phyloP scores from a whole-genome alignment of 2,888 invertebrate genomes.

The Microctonus hyperodae region DNA sequence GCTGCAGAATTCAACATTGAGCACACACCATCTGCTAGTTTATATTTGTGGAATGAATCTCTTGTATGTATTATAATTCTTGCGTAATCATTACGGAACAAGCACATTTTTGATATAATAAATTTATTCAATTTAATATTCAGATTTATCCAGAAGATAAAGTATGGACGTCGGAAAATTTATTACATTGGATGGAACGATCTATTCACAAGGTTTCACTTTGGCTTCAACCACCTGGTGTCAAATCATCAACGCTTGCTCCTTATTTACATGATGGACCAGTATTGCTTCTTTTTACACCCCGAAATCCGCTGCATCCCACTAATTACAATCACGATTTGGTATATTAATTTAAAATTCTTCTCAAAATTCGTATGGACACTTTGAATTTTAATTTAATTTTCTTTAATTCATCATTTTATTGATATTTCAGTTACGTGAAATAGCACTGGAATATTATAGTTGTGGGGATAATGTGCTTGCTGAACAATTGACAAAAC shows the following conservation, averaged over 20 bases:
- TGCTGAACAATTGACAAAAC: constrained; percentile 64
- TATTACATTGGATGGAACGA: constrained; percentile 71
- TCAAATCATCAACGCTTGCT: constrained; percentile 75
- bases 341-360: constrained; percentile 63
- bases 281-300: constrained; percentile 79
- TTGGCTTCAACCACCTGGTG: constrained; percentile 76
- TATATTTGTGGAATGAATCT: constrained; percentile 77
- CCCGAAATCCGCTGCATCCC: constrained; percentile 74
- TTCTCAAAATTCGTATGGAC: neutral
- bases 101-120: neutral
- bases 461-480: constrained; percentile 70
- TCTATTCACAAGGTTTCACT: constrained; percentile 70
- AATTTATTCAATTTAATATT: constrained; percentile 31
- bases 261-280: constrained; percentile 74
- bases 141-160: constrained; percentile 67
- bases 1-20: constrained; percentile 65
- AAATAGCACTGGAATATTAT: constrained; percentile 76
- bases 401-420: neutral
- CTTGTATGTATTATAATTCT: constrained; percentile 64
- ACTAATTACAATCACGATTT: constrained; percentile 74
- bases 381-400: no score
- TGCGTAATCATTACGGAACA: no score
- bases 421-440: constrained; percentile 68
- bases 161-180: constrained; percentile 64
- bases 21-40: constrained; percentile 66